Base-by-base conservation (phyloP, 2,888 invertebrate species). In the Tanytarsus gracilentus region DNA sequence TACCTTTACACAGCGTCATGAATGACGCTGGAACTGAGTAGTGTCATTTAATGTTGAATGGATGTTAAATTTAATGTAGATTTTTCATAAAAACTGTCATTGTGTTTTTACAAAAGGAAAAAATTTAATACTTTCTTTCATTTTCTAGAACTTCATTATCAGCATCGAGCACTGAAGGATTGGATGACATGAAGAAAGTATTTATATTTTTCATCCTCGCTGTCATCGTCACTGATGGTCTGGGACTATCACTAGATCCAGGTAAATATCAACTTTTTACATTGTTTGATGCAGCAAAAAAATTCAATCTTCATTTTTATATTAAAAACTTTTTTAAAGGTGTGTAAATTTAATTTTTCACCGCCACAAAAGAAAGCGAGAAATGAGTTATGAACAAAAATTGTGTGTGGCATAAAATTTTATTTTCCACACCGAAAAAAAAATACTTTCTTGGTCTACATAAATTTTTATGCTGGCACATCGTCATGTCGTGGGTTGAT, bases 221-320 rank as follows among this genome's bases (percentile, higher is more conserved):
- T 8, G 23, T 58, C 33, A 30, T 58, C 9, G 48, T 48, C 4
- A 44, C 27, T 29, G 58, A 69, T 66, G 69, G 69, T 66, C 66
- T 69, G 64, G 68, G 71, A 65, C 67, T 73, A 65, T 73, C 73
- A 63, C 67, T 73, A 62, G 73, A 73, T 70, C 73, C 73, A 74
- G 73, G 73, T 73, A 70, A 65, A 63, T 62, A 21, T 27, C 33
- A 9, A 11, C n/a, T 44, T 18, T 40, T n/a, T n/a, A n/a, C n/a
- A n/a, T n/a, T n/a, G n/a, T n/a, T n/a, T n/a, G n/a, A n/a, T n/a
- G n/a, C n/a, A n/a, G n/a, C n/a, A n/a, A 40, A 40, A 44, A 39
- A 44, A 18, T 18, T 18, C 5, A 29, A 9, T 11, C 33, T n/a
- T 9, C 33, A 33, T n/a, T 2, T 9, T 3, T 11, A 5, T 11